Percentiles rank a stretch among this genome's conserved stretches.
These are phyloP conservation scores for Anser cygnoides DNA, from an alignment of 2,113 vertebrate genomes.

Conservation along the genomic window DNA sequence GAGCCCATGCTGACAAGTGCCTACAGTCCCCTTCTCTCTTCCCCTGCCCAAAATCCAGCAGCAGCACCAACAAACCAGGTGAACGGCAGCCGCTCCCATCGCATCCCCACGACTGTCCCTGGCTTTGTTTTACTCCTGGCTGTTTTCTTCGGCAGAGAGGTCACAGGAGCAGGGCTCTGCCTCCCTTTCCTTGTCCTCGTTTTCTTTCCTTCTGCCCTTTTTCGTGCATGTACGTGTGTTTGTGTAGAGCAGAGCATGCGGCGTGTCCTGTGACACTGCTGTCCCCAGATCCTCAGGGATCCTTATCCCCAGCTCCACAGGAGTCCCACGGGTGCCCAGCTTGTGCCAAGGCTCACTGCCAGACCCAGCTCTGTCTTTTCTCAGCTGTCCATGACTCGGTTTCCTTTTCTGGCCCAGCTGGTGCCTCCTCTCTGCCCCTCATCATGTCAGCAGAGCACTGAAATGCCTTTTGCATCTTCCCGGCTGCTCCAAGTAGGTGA, in stretches of 20 bases:
- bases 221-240: too few species aligned
- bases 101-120: too few species aligned
- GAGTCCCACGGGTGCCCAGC: too few species aligned
- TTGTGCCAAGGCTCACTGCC: too few species aligned
- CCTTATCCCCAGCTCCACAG: too few species aligned
- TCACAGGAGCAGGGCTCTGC: neutral
- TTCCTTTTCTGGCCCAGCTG: neutral
- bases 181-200: neutral
- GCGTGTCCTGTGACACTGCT: neutral
- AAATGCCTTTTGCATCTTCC: neutral
- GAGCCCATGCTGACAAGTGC: constrained; percentile 47
- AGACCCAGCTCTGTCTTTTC: neutral
- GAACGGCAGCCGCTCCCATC: neutral
- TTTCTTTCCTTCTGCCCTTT: neutral
- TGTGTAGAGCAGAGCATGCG: neutral
- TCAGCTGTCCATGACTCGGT: neutral
- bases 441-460: too few species aligned
- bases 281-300: neutral
- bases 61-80: neutral
- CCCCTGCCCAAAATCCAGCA: neutral
- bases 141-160: neutral
- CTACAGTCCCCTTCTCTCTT: constrained; percentile 48
- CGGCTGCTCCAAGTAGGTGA: neutral
- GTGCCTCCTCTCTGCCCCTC: neutral
- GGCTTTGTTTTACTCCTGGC: neutral